Conservation (phyloP, 1,140 invertebrate species). For the Odontomachus brunneus region DNA sequence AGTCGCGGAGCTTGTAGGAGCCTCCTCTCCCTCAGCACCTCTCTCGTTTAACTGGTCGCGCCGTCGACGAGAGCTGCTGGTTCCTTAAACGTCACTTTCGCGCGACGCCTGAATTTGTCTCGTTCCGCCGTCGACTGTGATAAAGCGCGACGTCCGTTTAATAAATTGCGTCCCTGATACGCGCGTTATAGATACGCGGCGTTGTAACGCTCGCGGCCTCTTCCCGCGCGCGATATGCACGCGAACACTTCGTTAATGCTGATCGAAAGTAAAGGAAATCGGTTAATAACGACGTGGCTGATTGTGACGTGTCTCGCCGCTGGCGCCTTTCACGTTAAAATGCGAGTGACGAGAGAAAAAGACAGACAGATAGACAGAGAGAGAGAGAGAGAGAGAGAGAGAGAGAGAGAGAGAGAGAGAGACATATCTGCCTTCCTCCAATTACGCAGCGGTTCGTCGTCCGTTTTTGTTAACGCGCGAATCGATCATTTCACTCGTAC, state of each 20-base stretch:
- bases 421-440: neutral
- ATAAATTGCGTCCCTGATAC: slow-evolving; percentile 41
- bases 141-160: slow-evolving; percentile 48
- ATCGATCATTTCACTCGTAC: too few relatives aligned
- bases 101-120: slow-evolving; percentile 42
- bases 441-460: too few relatives aligned
- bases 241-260: slow-evolving; percentile 39
- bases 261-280: slow-evolving; percentile 47
- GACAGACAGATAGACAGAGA: too few relatives aligned
- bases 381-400: too few relatives aligned
- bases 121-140: slow-evolving; percentile 30
- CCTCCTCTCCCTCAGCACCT: too few relatives aligned
- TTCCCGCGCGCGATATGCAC: neutral
- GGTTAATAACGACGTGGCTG: slow-evolving; percentile 28
- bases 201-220: neutral
- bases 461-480: neutral
- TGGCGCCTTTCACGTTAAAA: slow-evolving; percentile 16
- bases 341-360: too few relatives aligned
- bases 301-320: slow-evolving; percentile 29
- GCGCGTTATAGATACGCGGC: slow-evolving; percentile 1
- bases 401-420: too few relatives aligned
- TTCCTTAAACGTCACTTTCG: slow-evolving; percentile 38
- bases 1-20: neutral
- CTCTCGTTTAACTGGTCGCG: neutral
- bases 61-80: neutral